Conservation (phyloP, 1,140 invertebrate species). For the Heliconius hewitsoni region DNA sequence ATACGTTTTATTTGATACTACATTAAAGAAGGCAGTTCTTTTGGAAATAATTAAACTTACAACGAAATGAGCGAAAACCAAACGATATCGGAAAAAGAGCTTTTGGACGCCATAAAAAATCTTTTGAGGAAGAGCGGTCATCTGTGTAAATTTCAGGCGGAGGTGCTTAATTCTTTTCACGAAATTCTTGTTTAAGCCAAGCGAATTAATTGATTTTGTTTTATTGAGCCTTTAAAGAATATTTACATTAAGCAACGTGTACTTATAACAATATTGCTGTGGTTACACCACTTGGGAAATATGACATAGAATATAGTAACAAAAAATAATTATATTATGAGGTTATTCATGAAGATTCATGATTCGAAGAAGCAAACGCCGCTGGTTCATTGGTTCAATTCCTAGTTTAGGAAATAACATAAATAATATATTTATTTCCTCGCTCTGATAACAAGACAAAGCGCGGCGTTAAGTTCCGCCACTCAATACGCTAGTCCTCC, state of each 20-base stretch:
- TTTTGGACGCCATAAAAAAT: conserved; percentile 70
- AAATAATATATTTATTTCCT: too few species aligned
- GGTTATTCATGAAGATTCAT: too few species aligned
- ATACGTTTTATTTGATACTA: background rate
- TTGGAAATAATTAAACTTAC: conserved; percentile 51
- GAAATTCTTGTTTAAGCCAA: conserved; percentile 35
- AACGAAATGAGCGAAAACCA: conserved; percentile 62
- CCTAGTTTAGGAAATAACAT: too few species aligned
- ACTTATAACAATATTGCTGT: too few species aligned
- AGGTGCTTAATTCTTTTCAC: conserved; percentile 51
- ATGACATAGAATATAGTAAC: too few species aligned
- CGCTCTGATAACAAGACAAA: too few species aligned
- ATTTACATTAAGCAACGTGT: background rate
- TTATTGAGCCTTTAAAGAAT: background rate
- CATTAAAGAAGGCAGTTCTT: conserved; percentile 41
- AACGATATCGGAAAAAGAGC: conserved; percentile 63
- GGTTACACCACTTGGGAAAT: too few species aligned
- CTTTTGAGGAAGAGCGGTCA: conserved; percentile 64
- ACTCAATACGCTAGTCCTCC: too few species aligned
- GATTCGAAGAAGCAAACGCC: too few species aligned
- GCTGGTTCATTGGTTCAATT: too few species aligned
- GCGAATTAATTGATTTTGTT: conserved; percentile 27
- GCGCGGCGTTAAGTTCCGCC: too few species aligned
- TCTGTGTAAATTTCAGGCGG: conserved; percentile 68
- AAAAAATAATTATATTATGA: too few species aligned